Percentiles rank a stretch among this genome's conserved stretches.
phyloP scores from a whole-genome alignment of 2,888 invertebrate species.

The Melanchra persicariae region DNA sequence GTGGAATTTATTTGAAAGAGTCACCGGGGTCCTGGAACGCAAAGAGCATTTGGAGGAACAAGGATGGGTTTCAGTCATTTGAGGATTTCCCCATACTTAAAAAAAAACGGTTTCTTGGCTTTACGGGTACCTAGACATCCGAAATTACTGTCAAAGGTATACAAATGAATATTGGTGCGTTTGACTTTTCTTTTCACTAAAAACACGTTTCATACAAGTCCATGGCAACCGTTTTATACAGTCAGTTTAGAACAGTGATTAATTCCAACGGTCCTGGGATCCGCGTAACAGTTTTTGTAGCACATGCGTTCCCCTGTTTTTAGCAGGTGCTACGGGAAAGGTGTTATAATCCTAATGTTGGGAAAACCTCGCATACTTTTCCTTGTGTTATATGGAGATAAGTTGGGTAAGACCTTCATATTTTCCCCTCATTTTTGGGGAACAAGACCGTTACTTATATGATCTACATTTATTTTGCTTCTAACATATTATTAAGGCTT shows the following conservation, averaged over 20 bases:
- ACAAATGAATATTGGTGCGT: too few species aligned
- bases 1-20: too few species aligned
- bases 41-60: too few species aligned
- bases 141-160: too few species aligned
- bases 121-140: too few species aligned
- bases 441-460: not conserved
- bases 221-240: slow-evolving; percentile 1
- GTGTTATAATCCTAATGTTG: slow-evolving; percentile 50
- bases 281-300: slow-evolving; percentile 26
- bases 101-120: too few species aligned
- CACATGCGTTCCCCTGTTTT: slow-evolving; percentile 20
- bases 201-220: not conserved
- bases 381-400: slow-evolving; percentile 28
- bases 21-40: too few species aligned
- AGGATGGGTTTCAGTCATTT: too few species aligned
- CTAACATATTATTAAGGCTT: too few species aligned
- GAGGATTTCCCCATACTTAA: too few species aligned
- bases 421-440: not conserved
- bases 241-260: slow-evolving; percentile 12
- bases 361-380: slow-evolving; percentile 45
- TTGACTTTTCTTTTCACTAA: too few species aligned
- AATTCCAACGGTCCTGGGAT: slow-evolving; percentile 18
- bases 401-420: slow-evolving; percentile 21
- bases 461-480: too few species aligned
- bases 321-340: slow-evolving; percentile 51